These are phyloP conservation scores for Drosophila guanche DNA, from an alignment of 1,140 invertebrate species.

Conservation along the genomic window DNA sequence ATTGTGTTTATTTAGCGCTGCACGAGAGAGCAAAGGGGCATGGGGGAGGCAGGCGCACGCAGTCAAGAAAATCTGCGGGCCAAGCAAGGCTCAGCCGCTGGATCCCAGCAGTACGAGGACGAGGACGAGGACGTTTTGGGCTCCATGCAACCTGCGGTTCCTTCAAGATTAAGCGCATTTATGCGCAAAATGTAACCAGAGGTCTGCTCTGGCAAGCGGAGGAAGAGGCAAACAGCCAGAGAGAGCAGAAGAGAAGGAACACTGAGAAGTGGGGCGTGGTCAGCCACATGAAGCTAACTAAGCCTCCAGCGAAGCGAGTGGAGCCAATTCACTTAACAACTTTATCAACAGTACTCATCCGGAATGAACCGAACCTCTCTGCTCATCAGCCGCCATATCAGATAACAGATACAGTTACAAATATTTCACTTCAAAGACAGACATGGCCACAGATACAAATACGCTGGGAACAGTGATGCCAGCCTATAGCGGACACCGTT, in stretches of 20 bases:
- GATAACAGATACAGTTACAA: constrained; percentile 1
- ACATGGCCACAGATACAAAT: constrained; percentile 14
- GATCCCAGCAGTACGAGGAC: too few species aligned
- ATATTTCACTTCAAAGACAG: neutral
- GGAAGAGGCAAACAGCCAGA: too few species aligned
- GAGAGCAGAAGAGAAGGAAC: neutral
- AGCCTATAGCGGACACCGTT: constrained; percentile 38
- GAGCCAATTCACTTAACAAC: constrained; percentile 74
- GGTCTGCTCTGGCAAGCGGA: too few species aligned
- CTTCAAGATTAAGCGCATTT: constrained; percentile 46
- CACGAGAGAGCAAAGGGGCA: constrained; percentile 22
- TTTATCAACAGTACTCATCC: constrained; percentile 58
- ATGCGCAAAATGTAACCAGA: constrained; percentile 44
- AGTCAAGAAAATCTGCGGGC: constrained; percentile 33
- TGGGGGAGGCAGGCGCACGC: neutral
- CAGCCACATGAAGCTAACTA: constrained; percentile 37
- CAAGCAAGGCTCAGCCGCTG: neutral
- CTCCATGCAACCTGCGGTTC: constrained; percentile 32
- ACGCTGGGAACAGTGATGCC: constrained; percentile 2
- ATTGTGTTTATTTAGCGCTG: constrained; percentile 71
- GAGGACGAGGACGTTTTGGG: neutral
- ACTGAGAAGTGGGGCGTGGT: neutral
- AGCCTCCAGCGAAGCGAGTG: constrained; percentile 36
- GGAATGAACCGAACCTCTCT: constrained; percentile 8
- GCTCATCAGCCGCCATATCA: constrained; percentile 26